Base-by-base conservation (phyloP, 1,140 invertebrate species). In the Heterodera schachtii region DNA sequence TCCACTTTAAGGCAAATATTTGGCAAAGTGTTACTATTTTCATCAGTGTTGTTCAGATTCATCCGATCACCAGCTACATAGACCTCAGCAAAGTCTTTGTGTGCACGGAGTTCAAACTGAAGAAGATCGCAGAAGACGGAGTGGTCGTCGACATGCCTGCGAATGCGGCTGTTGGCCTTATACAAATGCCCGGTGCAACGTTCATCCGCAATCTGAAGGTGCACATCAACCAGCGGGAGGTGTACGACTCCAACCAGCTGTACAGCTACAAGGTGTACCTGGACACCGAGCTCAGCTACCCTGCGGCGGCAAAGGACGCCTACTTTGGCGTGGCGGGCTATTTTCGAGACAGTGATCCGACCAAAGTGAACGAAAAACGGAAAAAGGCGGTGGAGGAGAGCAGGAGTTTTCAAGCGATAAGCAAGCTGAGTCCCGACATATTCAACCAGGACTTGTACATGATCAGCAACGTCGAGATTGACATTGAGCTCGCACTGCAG, bases 391-490 rank as follows among this genome's bases (percentile, higher is more conserved):
- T 69, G 46, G 16, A 16, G 1, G 19, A 46, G n/a, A 78, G 43
- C 16, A 44, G 9, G 9, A 11, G 21, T 13, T 46, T 19, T 8
- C 75, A 77, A 46, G 43, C 52, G 31, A 77, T 77, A 3, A 44
- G 57, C 57, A 77, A 77, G 52, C 8, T 77, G 11, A 44, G 43
- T 7, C 16, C 52, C 16, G 75, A 77, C 44, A 41, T 77, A n/a
- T 77, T 64, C 75, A 77, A 77, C 31, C 75, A 77, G 43, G 57
- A 60, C 9, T 21, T 64, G 66, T 77, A 77, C 21, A 19, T 77
- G 43, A 64, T 77, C 1, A 57, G 43, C 49, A 21, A 78, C 5
- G 44, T 66, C 21, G 76, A 78, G 64, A 6, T 78, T 13, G 76
- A 78, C n/a, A 78, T 78, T 19, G 76, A 78, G 21, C 9, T 78